Base-by-base conservation (phyloP, 2,797 vertebrate species). In the Acestrorhynchus altus region DNA sequence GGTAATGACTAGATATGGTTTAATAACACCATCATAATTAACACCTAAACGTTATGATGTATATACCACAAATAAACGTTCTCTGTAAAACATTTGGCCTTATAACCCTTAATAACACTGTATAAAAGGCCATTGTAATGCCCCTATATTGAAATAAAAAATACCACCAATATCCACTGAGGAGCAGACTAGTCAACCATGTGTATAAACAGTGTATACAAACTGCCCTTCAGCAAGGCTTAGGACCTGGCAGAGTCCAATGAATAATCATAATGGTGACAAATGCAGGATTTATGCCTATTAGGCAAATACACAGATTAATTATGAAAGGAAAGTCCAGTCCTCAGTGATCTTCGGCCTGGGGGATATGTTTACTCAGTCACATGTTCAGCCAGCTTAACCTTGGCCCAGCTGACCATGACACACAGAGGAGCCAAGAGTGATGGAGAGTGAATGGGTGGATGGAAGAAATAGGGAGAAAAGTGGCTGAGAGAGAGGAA, bases 361-460 rank as follows among this genome's bases (percentile, higher is more conserved):
- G 12, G 11, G 31, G 64, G 39, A 28, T 54, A 46, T 72, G 71
- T 77, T 83, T 66, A 70, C 42, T 22, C 39, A 61, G 39, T 63
- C 47, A 79, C 59, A 24, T 68, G 46, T 70, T 63, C 65, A 74
- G 31, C 22, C 51, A 47, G 51, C 7, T 0, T 77, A 72, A 81
- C 82, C 80, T 82, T 86, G 76, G 59, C 7, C 66, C 22, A 60
- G 15, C n/a, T 63, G 66, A 79, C 76, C 26, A 5, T 78, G 77
- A 78, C 66, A 49, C 20, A 66, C 47, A 49, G 40, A 13, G 28
- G 24, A 69, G 49, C 20, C 28, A 39, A 24, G 49, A 71, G 28
- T 20, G 64, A 35, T 76, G 22, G 52, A 49, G 42, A 52, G 57
- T 8, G 71, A 20, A 63, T 20, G 46, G 15, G 7, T 78, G 24